Evolutionary conservation across 1,140 invertebrate genomes (phyloP), one percentile per base, ranked within the genome.

Genomic region (Helicoverpa zea): DNA sequence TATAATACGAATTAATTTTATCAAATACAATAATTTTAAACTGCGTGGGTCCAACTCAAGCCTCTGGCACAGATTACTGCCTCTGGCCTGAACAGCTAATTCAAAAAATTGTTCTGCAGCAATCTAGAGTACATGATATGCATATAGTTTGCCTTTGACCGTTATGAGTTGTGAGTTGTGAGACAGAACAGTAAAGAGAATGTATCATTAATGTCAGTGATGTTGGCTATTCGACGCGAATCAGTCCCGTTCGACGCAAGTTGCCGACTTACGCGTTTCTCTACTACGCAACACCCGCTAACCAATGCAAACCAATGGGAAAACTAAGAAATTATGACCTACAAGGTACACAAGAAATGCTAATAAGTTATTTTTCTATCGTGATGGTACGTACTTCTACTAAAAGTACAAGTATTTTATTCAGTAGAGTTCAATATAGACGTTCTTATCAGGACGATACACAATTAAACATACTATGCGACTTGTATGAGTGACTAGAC

Each of bases 221-320:
- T 75, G 56, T 54, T 63, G 63, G 73, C 63, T 66, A 78, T 78
- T 78, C 68, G 76, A 54, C 76, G 76, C 76, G 76, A 78, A 68
- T 68, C 64, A 29, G 64, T 78, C 52, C 52, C 76, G 63, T 78
- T 68, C 49, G 52, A 52, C 63, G 52, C 63, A 18, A 66, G 23
- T 23, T 66, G 59, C 51, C 49, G 75, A 68, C 63, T 78, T 64
- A 56, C 61, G 63, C 29, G 14, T 59, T 12, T 7, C 16, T 18
- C 18, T 13, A 47, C 18, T 29, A 47, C 59, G 74, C 59, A 23
- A 63, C 35, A 76, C 58, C 63, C 74, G 74, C 58, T 76, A 52
- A 51, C 49, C 49, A 5, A 68, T 70, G 7, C 10, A 3, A n/a
- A 47, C 63, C 23, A 49, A 49, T 5, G 56, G 1, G 47, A 61